Conservation (phyloP, 2,113 vertebrate genomes). For the Oryzias woworae region DNA sequence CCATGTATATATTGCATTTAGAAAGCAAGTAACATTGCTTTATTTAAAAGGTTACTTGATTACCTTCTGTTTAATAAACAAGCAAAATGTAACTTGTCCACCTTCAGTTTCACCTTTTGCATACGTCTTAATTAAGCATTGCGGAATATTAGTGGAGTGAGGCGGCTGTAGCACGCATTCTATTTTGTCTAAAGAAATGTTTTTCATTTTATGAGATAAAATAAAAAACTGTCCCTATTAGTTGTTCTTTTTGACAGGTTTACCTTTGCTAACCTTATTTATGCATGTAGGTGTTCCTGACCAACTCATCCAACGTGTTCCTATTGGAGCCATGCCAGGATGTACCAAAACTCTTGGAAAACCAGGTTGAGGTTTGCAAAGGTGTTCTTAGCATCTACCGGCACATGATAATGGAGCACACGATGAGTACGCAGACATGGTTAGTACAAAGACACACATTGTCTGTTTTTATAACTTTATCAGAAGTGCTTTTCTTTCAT, state of each 20-base stretch:
- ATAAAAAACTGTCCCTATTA: no score
- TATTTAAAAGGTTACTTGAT: no score
- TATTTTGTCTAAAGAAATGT: no score
- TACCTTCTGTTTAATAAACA: no score
- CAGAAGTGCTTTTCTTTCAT: not conserved
- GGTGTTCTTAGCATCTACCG: slow-evolving; percentile 93
- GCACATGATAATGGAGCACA: slow-evolving; percentile 96
- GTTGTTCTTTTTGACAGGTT: not conserved
- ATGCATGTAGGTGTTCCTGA: slow-evolving; percentile 89
- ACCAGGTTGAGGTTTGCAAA: slow-evolving; percentile 96
- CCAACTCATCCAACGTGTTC: slow-evolving; percentile 95
- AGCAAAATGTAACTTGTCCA: no score
- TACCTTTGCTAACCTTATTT: not conserved
- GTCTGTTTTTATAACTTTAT: not conserved
- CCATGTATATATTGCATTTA: no score
- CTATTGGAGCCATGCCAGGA: slow-evolving; percentile 93
- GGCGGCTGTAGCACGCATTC: no score
- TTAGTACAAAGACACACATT: slow-evolving; percentile 49
- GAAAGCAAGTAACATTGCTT: no score
- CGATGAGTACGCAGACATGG: slow-evolving; percentile 94
- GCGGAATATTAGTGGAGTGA: no score
- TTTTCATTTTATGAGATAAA: no score
- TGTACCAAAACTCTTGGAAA: slow-evolving; percentile 89
- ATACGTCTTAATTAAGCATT: no score
- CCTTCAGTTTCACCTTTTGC: no score